Conservation (phyloP, 2,113 vertebrate species). For the Scomber japonicus region DNA sequence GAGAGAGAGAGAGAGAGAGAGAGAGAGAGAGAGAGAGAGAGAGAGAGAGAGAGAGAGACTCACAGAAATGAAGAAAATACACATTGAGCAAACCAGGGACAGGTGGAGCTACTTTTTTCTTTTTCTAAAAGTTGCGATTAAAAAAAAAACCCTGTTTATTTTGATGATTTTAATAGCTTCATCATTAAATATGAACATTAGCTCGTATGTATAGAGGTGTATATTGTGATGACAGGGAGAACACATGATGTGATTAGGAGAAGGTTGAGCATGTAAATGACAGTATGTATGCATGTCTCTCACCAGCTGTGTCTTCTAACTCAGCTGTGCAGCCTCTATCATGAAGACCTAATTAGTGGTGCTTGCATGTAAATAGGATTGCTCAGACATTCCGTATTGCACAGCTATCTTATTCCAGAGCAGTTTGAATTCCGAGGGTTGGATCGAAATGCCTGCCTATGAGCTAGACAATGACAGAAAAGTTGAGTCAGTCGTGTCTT, state of each 20-base stretch:
- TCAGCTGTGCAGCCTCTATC: slow-evolving; percentile 14
- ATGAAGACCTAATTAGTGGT: slow-evolving; percentile 23
- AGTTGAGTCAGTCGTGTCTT: too few species aligned
- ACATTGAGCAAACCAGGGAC: slow-evolving; percentile 14
- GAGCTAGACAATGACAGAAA: too few species aligned
- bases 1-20: too few species aligned
- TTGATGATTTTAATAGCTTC: too few species aligned
- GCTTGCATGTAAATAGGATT: slow-evolving; percentile 13
- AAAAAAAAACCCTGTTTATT: too few species aligned
- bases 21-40: too few species aligned
- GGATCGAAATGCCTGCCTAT: too few species aligned
- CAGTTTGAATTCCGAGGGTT: too few species aligned
- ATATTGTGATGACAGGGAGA: background rate
- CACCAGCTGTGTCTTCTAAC: slow-evolving; percentile 39
- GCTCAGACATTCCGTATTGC: background rate
- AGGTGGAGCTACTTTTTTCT: background rate
- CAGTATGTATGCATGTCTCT: slow-evolving; percentile 17
- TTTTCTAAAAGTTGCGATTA: too few species aligned
- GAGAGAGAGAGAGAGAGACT: too few species aligned
- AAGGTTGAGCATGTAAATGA: slow-evolving; percentile 31
- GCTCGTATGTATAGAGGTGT: background rate
- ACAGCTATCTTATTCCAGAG: too few species aligned
- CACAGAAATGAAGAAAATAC: slow-evolving; percentile 50
- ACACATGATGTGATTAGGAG: slow-evolving; percentile 29
- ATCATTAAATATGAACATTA: too few species aligned